These are phyloP conservation scores for Megalurothrips usitatus DNA, from an alignment of 2,888 invertebrate genomes.

Conservation along the genomic window DNA sequence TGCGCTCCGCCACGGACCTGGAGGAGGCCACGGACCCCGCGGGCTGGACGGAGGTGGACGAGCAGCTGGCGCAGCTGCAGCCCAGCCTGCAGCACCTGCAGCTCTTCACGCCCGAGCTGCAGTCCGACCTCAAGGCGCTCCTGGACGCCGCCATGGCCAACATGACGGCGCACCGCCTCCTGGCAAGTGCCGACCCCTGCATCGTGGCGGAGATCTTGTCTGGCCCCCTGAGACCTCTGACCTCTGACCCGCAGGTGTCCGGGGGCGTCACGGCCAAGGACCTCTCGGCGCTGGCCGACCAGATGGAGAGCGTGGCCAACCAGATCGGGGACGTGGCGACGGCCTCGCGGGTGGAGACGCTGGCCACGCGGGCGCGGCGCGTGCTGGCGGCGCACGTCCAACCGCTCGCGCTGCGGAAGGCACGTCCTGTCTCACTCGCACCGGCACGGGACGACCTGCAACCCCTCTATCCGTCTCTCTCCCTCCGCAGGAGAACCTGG, in stretches of 20 bases:
- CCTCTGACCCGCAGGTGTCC: constrained; percentile 54
- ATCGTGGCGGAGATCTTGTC: too few relatives aligned
- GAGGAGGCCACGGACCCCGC: constrained; percentile 62
- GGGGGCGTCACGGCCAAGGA: constrained; percentile 60
- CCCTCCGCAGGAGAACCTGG: constrained; percentile 59
- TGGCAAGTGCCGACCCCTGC: constrained; percentile 42
- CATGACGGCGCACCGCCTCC: constrained; percentile 56
- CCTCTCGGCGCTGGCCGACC: constrained; percentile 59
- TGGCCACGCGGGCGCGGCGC: constrained; percentile 61
- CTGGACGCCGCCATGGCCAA: constrained; percentile 56
- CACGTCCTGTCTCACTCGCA: too few relatives aligned
- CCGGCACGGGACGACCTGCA: too few relatives aligned
- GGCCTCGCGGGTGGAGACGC: constrained; percentile 66
- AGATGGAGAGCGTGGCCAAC: constrained; percentile 60
- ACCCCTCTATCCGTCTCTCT: neutral
- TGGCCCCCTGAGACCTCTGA: too few relatives aligned
- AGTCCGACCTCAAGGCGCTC: constrained; percentile 55
- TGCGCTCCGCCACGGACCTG: constrained; percentile 64
- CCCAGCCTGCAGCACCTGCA: constrained; percentile 54
- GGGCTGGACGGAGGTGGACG: constrained; percentile 54
- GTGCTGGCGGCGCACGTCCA: constrained; percentile 61
- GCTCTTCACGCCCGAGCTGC: constrained; percentile 56
- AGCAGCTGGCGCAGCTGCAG: constrained; percentile 48
- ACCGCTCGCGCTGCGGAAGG: constrained; percentile 50
- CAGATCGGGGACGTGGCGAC: constrained; percentile 66